Base-by-base conservation (phyloP, 2,888 invertebrate genomes). In the Dicyrtomina minuta region DNA sequence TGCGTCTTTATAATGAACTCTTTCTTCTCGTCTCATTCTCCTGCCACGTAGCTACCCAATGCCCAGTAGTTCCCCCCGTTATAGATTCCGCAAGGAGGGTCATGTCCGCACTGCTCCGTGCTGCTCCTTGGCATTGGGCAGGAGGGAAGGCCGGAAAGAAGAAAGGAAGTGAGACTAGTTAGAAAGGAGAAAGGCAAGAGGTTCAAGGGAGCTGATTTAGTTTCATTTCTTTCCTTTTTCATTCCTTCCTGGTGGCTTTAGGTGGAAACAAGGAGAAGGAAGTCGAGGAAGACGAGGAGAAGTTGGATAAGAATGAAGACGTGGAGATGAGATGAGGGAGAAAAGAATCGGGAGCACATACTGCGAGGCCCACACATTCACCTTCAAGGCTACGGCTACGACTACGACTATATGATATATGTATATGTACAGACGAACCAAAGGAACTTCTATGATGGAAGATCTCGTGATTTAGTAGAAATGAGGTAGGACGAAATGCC, bases 401-500 rank as follows among this genome's bases (percentile, higher is more conserved):
- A n/a, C n/a, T n/a, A n/a, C n/a, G n/a, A n/a, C n/a, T n/a, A n/a
- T n/a, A n/a, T n/a, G n/a, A n/a, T n/a, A n/a, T n/a, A n/a, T n/a
- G n/a, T n/a, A n/a, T n/a, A n/a, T n/a, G n/a, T n/a, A n/a, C 33
- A 33, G 4, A 33, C 33, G 33, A 33, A 5, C 33, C 33, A 33
- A 8, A 33, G 33, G 33, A 33, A 8, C 33, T 33, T 33, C 33
- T 33, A 33, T 33, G 33, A 33, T 33, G 33, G 33, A 33, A 8
- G 33, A 33, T 33, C 33, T 33, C 24, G 27, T 62, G 62, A 62
- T 62, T 62, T 62, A 46, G 49, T 44, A 46, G 27, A 20, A 27
- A 44, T 13, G 49, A 24, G 62, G 27, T 46, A 55, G 55, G 5
- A 26, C 26, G 55, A 49, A n/a, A n/a, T 24, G 33, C 49, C 62